Evolutionary conservation across 2,113 vertebrate species (phyloP).

Genomic region (Bagarius yarrelli): DNA sequence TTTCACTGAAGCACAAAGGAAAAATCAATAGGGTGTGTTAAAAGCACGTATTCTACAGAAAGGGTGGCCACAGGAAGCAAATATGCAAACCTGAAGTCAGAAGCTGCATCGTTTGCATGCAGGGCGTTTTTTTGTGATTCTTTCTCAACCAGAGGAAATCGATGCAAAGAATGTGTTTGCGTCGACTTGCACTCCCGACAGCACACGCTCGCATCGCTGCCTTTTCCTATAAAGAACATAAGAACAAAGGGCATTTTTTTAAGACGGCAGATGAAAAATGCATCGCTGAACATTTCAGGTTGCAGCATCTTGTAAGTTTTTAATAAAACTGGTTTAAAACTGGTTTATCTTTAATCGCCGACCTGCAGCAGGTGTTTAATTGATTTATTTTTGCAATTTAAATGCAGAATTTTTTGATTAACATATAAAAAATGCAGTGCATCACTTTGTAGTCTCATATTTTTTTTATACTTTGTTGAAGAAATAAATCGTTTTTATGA

Average conservation of each 20-base stretch:
- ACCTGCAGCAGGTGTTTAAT: not conserved
- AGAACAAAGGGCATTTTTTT: constrained; percentile 34
- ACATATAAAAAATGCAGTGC: not conserved
- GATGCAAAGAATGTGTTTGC: not conserved
- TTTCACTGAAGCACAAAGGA: not conserved
- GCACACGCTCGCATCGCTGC: not conserved
- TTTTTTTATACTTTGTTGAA: not conserved
- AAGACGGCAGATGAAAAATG: constrained; percentile 38
- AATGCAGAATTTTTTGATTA: not conserved
- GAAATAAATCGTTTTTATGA: not conserved
- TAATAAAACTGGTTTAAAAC: not conserved
- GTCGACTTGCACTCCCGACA: constrained; percentile 2
- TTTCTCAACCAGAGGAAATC: not conserved
- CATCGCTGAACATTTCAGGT: constrained; percentile 10
- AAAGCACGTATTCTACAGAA: not conserved
- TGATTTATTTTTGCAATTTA: not conserved
- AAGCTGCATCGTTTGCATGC: not conserved
- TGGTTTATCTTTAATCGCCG: not conserved
- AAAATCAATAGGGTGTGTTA: too few species aligned
- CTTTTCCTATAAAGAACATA: not conserved
- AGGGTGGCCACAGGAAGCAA: too few species aligned
- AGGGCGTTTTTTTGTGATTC: not conserved
- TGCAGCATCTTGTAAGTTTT: not conserved
- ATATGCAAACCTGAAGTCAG: not conserved
- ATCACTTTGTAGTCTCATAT: not conserved